Percentiles rank a stretch among this genome's conserved stretches.
Evolutionary conservation across 1,140 invertebrate genomes (phyloP).

Genomic region (Drosophila insularis): DNA sequence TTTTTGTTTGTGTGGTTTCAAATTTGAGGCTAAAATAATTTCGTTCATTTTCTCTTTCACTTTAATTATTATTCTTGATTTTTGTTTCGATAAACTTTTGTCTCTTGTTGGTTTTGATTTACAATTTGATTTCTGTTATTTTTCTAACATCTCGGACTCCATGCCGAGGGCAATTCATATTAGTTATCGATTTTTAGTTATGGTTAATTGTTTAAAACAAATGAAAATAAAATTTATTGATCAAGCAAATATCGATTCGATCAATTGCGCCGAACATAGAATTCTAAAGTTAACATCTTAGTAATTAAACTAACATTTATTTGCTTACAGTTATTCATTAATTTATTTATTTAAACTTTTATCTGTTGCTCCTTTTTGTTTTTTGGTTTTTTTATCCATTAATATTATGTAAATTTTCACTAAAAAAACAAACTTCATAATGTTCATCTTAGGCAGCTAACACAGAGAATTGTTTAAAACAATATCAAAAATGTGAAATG

Average conservation of each 20-base stretch:
- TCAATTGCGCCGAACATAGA: conserved; percentile 28
- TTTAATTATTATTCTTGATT: conserved; percentile 24
- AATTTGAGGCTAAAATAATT: conserved; percentile 43
- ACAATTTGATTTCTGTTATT: conserved; percentile 50
- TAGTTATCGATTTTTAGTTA: conserved; percentile 14
- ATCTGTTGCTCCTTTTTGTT: not conserved
- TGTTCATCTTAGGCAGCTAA: conserved; percentile 46
- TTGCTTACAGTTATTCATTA: conserved; percentile 46
- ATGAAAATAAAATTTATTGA: not conserved
- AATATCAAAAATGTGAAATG: conserved; percentile 22
- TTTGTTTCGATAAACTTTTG: not conserved
- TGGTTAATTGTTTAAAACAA: conserved; percentile 22
- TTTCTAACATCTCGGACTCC: conserved; percentile 22
- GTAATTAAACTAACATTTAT: conserved; percentile 60
- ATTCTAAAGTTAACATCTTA: conserved; percentile 44
- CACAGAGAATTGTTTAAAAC: conserved; percentile 33
- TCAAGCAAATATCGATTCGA: not conserved
- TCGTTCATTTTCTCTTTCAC: conserved; percentile 5
- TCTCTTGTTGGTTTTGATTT: conserved; percentile 50
- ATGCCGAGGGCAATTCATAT: conserved; percentile 5
- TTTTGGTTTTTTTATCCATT: conserved; percentile 26
- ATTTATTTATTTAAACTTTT: conserved; percentile 40
- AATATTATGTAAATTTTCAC: conserved; percentile 45
- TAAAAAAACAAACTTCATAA: conserved; percentile 43
- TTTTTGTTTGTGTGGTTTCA: conserved; percentile 17